phyloP scores from a whole-genome alignment of 2,797 vertebrate genomes.

The Mus minutoides region DNA sequence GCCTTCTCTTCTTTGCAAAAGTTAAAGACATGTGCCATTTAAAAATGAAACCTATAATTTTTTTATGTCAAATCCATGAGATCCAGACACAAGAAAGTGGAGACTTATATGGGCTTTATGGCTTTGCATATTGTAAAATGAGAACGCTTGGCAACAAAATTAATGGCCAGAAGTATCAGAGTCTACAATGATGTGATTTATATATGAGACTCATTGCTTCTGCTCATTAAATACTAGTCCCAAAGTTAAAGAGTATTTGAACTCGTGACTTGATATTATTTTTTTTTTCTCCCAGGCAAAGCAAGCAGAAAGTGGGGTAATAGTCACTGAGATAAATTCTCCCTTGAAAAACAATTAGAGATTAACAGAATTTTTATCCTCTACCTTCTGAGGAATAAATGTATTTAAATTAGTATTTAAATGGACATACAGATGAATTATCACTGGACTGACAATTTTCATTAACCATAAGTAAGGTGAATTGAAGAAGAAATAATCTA shows the following conservation, averaged over 20 bases:
- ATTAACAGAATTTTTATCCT: neutral
- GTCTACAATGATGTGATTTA: neutral
- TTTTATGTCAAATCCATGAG: neutral
- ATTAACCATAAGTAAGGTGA: constrained; percentile 1
- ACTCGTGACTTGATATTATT: neutral
- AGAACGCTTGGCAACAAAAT: neutral
- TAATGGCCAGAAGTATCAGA: neutral
- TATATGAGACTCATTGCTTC: neutral
- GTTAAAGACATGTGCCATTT: neutral
- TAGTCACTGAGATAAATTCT: neutral
- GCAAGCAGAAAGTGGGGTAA: neutral
- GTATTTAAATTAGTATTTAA: constrained; percentile 37
- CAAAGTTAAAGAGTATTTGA: neutral
- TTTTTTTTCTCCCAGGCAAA: neutral
- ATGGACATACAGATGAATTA: neutral
- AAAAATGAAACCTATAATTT: neutral
- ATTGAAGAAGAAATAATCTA: constrained; percentile 31
- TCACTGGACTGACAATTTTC: constrained; percentile 16
- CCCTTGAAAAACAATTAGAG: neutral
- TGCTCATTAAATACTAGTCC: neutral
- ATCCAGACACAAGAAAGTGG: neutral
- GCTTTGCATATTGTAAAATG: neutral
- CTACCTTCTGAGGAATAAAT: neutral
- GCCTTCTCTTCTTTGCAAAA: neutral
- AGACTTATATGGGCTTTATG: neutral